Base-by-base conservation (phyloP, 2,797 vertebrate genomes). In the Mergus octosetaceus region DNA sequence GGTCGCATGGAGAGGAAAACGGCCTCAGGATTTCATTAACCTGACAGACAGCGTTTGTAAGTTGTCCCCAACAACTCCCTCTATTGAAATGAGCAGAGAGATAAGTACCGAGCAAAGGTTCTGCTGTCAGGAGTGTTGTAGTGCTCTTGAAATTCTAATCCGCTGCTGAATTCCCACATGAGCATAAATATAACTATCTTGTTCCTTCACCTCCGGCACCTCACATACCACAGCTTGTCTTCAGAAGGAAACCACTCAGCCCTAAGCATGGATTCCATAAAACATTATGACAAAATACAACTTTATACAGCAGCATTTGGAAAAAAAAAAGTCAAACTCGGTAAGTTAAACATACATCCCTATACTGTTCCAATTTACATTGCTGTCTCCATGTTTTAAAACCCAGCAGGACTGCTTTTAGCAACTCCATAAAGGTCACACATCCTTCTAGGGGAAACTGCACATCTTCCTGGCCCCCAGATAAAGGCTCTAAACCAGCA, bases 351-450 rank as follows among this genome's bases (percentile, higher is more conserved):
- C 6, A 0, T 3, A 8, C 38, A 38, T 11, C 70, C 56, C 41
- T 0, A 51, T 62, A 34, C 18, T 32, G 5, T 11, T 72, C 32
- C 32, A 22, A 11, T 41, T 58, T 22, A 2, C 5, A 6, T 13
- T 30, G 14, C 73, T 51, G 43, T 24, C 49, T 79, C 27, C 16
- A 2, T 0, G 8, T 45, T 25, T 57, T 7, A 43, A 28, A 74
- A 20, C 1, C 8, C 78, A 2, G 65, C 28, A 21, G n/a, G 60
- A 17, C 3, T 20, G 28, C 25, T 61, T 32, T 12, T 1, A 22
- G 11, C 36, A 70, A 0, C n/a, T 6, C n/a, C 43, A 8, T 0
- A 10, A 54, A 39, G 30, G 7, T 1, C 15, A 34, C 3, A 9
- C 25, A 3, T 9, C 62, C 7, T 53, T 34, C 58, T 0, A 3